phyloP scores from a whole-genome alignment of 2,797 vertebrate genomes.

The Perodicticus potto region DNA sequence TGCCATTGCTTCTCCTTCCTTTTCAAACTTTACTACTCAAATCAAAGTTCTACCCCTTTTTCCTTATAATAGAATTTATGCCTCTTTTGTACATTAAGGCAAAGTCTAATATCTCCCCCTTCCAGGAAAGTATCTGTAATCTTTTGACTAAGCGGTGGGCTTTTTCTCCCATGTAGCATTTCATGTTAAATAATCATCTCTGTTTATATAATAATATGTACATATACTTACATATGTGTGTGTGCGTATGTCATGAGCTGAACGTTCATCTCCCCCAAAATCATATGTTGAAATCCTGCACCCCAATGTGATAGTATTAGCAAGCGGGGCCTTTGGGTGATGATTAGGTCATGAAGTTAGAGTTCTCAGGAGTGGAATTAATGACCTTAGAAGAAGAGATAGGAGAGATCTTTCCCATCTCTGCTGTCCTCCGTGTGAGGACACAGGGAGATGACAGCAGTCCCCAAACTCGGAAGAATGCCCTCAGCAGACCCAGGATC shows the following conservation, averaged over 20 bases:
- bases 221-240: background rate
- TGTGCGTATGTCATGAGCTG: background rate
- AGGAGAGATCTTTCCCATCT: background rate
- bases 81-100: background rate
- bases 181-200: constrained; percentile 29
- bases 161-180: constrained; percentile 18
- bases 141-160: background rate
- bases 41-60: background rate
- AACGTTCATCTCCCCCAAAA: background rate
- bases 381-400: background rate
- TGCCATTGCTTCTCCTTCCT: background rate
- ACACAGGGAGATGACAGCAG: background rate
- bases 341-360: background rate
- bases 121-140: background rate
- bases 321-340: background rate
- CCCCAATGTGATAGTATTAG: background rate
- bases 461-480: background rate
- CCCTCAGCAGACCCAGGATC: background rate
- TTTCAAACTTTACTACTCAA: background rate
- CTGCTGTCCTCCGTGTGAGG: background rate
- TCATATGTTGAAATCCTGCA: background rate
- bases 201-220: background rate
- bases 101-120: background rate
- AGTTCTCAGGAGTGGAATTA: background rate
- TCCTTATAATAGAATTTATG: background rate